phyloP scores from a whole-genome alignment of 2,888 invertebrate genomes.

The Zonitis immaculata region DNA sequence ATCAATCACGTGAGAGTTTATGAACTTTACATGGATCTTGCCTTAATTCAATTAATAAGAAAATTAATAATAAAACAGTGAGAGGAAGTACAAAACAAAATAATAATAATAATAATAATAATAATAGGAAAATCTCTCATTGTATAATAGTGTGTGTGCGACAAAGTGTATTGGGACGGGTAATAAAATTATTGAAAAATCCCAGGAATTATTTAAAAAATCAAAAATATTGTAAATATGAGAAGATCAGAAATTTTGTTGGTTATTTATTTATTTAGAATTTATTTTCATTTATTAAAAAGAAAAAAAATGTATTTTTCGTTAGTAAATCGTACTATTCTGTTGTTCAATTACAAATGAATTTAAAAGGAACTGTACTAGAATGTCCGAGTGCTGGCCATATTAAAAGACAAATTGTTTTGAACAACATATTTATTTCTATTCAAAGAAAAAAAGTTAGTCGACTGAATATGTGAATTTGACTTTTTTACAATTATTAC shows the following conservation, averaged over 20 bases:
- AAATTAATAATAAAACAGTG: background rate
- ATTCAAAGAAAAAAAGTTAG: background rate
- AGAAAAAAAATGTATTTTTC: slow-evolving; percentile 3
- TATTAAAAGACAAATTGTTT: slow-evolving; percentile 2
- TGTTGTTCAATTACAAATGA: slow-evolving; percentile 10
- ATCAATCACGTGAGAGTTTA: slow-evolving; percentile 70
- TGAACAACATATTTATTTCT: slow-evolving; percentile 1
- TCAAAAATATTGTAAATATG: slow-evolving; percentile 15
- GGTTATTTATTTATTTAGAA: slow-evolving; percentile 15
- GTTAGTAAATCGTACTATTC: background rate
- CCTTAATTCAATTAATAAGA: slow-evolving; percentile 17
- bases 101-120: no score
- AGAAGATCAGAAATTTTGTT: slow-evolving; percentile 11
- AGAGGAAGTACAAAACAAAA: background rate
- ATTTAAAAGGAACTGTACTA: no score
- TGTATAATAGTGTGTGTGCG: background rate
- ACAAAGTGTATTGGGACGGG: slow-evolving; percentile 8
- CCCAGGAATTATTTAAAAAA: no score
- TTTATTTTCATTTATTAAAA: background rate
- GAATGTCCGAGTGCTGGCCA: no score
- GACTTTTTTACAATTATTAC: slow-evolving; percentile 19
- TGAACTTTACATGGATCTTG: slow-evolving; percentile 28
- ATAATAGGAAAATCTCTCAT: slow-evolving; percentile 12
- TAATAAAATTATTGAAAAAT: slow-evolving; percentile 9
- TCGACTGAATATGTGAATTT: slow-evolving; percentile 18